Evolutionary conservation across 2,797 vertebrate genomes (phyloP).

Genomic region (Xyrichtys novacula): DNA sequence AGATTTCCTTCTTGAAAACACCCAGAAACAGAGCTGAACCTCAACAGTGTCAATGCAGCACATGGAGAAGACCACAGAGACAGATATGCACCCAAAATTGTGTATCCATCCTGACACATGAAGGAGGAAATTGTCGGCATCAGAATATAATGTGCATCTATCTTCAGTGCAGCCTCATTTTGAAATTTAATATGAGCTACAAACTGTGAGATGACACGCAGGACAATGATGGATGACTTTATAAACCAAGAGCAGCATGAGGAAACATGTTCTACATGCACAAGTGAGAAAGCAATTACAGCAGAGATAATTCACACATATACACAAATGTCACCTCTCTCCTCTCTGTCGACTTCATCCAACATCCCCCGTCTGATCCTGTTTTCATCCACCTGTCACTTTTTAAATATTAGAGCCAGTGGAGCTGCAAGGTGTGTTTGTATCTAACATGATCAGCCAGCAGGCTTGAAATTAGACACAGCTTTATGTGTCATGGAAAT

Average conservation of each 20-base stretch:
- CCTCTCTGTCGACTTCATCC: constrained; percentile 24
- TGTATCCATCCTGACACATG: constrained; percentile 10
- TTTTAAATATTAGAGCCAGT: constrained; percentile 17
- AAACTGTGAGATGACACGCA: constrained; percentile 33
- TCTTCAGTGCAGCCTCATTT: constrained; percentile 36
- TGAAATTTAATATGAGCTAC: constrained; percentile 38
- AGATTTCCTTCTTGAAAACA: not conserved
- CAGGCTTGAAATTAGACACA: constrained; percentile 29
- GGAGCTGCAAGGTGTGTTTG: not conserved
- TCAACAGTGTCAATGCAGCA: not conserved
- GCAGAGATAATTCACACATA: constrained; percentile 50
- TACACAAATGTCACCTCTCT: constrained; percentile 47
- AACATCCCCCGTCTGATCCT: not conserved
- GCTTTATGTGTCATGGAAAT: constrained; percentile 6
- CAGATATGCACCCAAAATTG: not conserved
- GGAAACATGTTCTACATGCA: constrained; percentile 54
- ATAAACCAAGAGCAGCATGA: constrained; percentile 48
- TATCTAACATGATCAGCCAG: constrained; percentile 16
- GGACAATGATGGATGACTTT: constrained; percentile 65
- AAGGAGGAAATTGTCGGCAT: constrained; percentile 21
- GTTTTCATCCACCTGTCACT: not conserved
- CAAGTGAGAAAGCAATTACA: constrained; percentile 67
- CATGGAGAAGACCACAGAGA: no score
- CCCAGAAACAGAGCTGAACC: not conserved
- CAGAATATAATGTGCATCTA: constrained; percentile 26